phyloP scores from a whole-genome alignment of 2,797 vertebrate genomes.

The Anas flavirostris region DNA sequence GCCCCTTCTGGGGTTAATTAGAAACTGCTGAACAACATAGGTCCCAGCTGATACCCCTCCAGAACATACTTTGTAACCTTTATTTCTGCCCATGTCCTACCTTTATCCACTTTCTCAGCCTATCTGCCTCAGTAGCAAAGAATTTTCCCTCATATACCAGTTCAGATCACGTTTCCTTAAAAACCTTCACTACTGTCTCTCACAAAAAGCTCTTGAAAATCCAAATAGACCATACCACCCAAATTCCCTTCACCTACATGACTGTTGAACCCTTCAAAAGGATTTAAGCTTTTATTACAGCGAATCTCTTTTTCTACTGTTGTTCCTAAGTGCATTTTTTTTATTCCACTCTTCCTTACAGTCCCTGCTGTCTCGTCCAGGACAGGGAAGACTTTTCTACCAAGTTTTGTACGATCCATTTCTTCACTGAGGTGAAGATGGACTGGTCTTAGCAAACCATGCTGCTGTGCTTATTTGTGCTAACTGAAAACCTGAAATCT shows the following conservation, averaged over 20 bases:
- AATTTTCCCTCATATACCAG: not conserved
- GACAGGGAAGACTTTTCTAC: not conserved
- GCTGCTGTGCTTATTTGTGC: accelerated
- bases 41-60: not conserved
- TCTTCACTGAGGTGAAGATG: not conserved
- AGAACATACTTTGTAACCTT: not conserved
- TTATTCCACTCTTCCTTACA: not conserved
- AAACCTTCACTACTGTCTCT: not conserved
- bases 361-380: not conserved
- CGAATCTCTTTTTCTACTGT: not conserved
- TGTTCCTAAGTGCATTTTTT: not conserved
- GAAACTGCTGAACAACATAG: not conserved
- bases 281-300: not conserved
- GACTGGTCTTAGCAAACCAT: not conserved
- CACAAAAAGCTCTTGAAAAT: not conserved
- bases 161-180: not conserved
- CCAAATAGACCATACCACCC: not conserved
- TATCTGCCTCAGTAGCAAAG: not conserved
- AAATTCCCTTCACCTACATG: not conserved
- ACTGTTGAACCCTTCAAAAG: not conserved
- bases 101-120: not conserved
- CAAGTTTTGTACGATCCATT: not conserved
- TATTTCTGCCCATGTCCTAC: not conserved
- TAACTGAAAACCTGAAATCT: not conserved
- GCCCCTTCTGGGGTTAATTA: not conserved